Percentiles rank a stretch among this genome's conserved stretches.
Conservation (phyloP, 2,888 invertebrate species). For the Tuberolachnus salignus region DNA sequence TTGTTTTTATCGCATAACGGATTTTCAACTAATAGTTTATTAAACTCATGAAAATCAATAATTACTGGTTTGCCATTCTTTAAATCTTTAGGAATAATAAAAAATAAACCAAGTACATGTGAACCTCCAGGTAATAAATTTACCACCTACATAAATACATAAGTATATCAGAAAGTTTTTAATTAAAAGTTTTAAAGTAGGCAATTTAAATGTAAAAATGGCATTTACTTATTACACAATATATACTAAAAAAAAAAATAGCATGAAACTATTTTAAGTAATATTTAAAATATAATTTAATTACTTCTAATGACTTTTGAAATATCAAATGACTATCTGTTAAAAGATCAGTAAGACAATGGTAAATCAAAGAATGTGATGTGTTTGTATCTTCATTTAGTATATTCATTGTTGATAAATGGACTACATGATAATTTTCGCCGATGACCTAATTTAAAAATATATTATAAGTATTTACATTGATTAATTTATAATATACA, state of each 20-base stretch:
- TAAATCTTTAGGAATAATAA: constrained; percentile 64
- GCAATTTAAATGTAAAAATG: no score
- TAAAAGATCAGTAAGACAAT: constrained; percentile 18
- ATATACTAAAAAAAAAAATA: no score
- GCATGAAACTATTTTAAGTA: not conserved
- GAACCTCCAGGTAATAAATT: constrained; percentile 92
- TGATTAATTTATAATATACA: not conserved
- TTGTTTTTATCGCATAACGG: constrained; percentile 11
- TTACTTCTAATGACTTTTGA: constrained; percentile 40
- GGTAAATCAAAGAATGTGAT: constrained; percentile 7
- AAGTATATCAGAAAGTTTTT: not conserved
- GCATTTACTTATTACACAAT: no score
- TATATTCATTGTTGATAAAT: constrained; percentile 32
- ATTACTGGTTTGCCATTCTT: constrained; percentile 30
- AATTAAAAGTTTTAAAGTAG: not conserved
- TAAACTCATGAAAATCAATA: constrained; percentile 31
- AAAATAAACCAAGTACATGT: constrained; percentile 82
- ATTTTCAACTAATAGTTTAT: constrained; percentile 17
- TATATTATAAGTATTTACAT: not conserved
- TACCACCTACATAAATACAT: constrained; percentile 66
- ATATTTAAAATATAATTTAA: not conserved
- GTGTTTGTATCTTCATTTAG: constrained; percentile 1
- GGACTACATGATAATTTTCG: constrained; percentile 39
- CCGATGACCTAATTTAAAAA: constrained; percentile 33
- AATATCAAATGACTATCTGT: constrained; percentile 27